Base-by-base conservation (phyloP, 1,140 invertebrate genomes). In the Bilobella aurantiaca region DNA sequence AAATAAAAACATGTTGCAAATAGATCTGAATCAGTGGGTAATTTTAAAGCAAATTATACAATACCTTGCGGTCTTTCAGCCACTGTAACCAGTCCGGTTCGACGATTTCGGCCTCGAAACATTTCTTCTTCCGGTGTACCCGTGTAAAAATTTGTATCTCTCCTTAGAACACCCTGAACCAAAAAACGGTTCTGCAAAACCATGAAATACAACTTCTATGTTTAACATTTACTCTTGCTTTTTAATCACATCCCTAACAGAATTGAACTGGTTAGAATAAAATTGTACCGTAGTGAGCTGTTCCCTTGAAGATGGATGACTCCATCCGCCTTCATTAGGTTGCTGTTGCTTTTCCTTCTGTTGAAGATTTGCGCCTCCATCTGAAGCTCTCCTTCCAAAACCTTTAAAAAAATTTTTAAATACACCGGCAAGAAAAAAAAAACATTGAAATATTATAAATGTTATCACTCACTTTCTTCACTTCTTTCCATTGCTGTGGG, bases 341-440 rank as follows among this genome's bases (percentile, higher is more conserved):
- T 81, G 77, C 69, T 81, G 83, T 73, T 84, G 85, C 76, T 85
- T 88, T 73, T 84, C 86, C 73, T 87, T 86, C 47, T 69, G 71
- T 69, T 90, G 87, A 37, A 95, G 83, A 82, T 96, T 94, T 47
- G 93, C 93, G 60, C 94, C 93, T 72, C 94, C 94, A 81, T 98
- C 94, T 3, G 93, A 96, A 58, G 94, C 94, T 74, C 94, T 84
- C 62, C 94, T 82, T 47, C 90, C 91, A 79, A 95, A 90, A 57
- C 86, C 85, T 67, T n/a, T n/a, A n/a, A n/a, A n/a, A n/a, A n/a
- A n/a, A n/a, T n/a, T n/a, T n/a, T n/a, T n/a, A n/a, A n/a, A n/a
- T n/a, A n/a, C n/a, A n/a, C n/a, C n/a, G n/a, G n/a, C n/a, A n/a
- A n/a, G n/a, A n/a, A n/a, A n/a, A n/a, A n/a, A n/a, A n/a, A n/a